A percentile compares a stretch with the other conserved stretches of the same genome.
Conservation (phyloP, 2,113 vertebrate genomes). For the Vanacampus margaritifer region DNA sequence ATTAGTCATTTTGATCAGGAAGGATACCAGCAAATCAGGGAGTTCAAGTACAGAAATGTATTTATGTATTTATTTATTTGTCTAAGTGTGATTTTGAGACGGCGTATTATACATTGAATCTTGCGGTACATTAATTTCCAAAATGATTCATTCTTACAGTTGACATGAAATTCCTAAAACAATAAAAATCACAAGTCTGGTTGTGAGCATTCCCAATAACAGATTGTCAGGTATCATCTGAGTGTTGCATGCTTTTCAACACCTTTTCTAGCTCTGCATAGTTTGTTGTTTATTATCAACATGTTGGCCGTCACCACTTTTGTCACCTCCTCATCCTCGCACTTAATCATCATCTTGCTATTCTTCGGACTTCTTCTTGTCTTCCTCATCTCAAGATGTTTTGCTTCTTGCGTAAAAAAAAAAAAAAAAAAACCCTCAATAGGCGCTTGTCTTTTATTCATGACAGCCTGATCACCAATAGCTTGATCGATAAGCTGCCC, state of each 20-base stretch:
- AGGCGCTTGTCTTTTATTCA: constrained; percentile 58
- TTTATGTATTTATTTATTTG: too few species aligned
- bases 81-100: too few species aligned
- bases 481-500: constrained; percentile 48
- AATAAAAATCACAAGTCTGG: too few species aligned
- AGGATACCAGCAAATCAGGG: too few species aligned
- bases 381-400: constrained; percentile 7
- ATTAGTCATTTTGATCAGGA: too few species aligned
- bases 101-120: too few species aligned
- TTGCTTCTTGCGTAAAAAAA: constrained; percentile 26
- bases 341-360: background rate
- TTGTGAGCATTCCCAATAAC: background rate
- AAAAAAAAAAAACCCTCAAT: constrained; percentile 27
- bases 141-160: too few species aligned
- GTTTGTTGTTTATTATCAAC: background rate
- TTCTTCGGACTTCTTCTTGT: background rate
- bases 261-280: background rate
- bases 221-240: background rate
- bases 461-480: constrained; percentile 61
- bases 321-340: background rate
- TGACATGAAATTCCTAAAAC: too few species aligned
- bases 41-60: too few species aligned
- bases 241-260: background rate
- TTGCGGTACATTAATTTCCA: too few species aligned
- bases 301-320: background rate